Percentiles rank a stretch among this genome's conserved stretches.
These are phyloP conservation scores for Momotus momota DNA, from an alignment of 2,797 vertebrate species.

Conservation along the genomic window DNA sequence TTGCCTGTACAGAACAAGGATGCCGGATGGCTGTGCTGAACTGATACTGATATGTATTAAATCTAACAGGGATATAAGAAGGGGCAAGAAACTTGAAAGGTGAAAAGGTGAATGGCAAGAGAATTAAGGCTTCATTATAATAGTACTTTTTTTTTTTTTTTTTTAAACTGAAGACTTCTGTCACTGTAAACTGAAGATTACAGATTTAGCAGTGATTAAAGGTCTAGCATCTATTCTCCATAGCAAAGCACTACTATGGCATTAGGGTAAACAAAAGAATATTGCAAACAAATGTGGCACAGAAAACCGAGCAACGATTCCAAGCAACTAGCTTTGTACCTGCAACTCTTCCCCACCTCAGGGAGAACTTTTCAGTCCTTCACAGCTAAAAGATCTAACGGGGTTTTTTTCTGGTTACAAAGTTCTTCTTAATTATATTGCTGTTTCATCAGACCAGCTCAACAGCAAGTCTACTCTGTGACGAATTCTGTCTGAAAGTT, in stretches of 20 bases:
- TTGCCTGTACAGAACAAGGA: not conserved
- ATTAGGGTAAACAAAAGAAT: not conserved
- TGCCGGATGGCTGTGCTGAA: not conserved
- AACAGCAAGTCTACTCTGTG: not conserved
- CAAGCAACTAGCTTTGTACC: not conserved
- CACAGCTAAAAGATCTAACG: not conserved
- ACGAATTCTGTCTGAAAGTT: not conserved
- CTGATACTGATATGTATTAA: not conserved
- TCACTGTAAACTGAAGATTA: not conserved
- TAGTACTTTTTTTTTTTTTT: not conserved
- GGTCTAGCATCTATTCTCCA: not conserved
- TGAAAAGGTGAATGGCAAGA: not conserved
- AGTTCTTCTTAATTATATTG: not conserved
- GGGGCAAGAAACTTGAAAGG: not conserved
- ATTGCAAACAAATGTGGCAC: not conserved
- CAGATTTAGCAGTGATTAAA: conserved; percentile 24
- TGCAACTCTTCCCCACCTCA: not conserved
- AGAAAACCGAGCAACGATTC: not conserved
- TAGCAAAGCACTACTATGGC: not conserved
- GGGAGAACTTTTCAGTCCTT: not conserved
- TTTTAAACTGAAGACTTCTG: not conserved
- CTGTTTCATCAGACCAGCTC: conserved; percentile 23
- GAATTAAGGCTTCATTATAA: not conserved
- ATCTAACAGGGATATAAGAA: not conserved
- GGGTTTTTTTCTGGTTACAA: not conserved